phyloP scores from a whole-genome alignment of 2,113 vertebrate species.

The Hyperopisus bebe region DNA sequence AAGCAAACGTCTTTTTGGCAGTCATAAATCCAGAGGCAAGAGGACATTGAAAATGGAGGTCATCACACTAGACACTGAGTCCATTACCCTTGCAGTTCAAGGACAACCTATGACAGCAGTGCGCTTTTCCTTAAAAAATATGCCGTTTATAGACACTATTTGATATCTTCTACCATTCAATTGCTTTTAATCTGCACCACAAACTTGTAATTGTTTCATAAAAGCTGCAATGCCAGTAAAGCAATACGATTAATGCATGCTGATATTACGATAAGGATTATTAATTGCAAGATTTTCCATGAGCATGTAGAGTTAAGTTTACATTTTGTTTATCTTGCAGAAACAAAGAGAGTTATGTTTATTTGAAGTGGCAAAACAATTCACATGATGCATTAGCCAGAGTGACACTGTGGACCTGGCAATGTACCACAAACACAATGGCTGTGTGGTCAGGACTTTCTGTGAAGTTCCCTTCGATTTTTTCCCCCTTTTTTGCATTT shows the following conservation, averaged over 20 bases:
- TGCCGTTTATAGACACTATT: not conserved
- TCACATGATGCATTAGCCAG: not conserved
- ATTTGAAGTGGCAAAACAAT: not conserved
- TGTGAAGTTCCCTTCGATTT: not conserved
- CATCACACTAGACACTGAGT: not conserved
- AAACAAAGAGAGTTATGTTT: not conserved
- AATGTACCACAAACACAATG: not conserved
- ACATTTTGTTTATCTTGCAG: not conserved
- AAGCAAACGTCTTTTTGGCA: not conserved
- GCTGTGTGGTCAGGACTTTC: not conserved
- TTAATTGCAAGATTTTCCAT: not conserved
- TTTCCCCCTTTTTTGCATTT: not conserved
- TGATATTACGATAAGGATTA: not conserved
- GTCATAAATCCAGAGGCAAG: not conserved
- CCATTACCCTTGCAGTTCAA: not conserved
- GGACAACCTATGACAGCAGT: not conserved
- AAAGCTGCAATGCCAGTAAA: not conserved
- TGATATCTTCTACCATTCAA: not conserved
- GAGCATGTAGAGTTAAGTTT: not conserved
- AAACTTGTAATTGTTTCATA: not conserved
- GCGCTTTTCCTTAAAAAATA: not conserved
- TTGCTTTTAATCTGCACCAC: not conserved
- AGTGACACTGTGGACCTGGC: not conserved
- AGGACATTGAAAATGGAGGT: not conserved
- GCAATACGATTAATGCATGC: not conserved